Conservation (phyloP, 2,797 vertebrate genomes). For the Antrozous pallidus region DNA sequence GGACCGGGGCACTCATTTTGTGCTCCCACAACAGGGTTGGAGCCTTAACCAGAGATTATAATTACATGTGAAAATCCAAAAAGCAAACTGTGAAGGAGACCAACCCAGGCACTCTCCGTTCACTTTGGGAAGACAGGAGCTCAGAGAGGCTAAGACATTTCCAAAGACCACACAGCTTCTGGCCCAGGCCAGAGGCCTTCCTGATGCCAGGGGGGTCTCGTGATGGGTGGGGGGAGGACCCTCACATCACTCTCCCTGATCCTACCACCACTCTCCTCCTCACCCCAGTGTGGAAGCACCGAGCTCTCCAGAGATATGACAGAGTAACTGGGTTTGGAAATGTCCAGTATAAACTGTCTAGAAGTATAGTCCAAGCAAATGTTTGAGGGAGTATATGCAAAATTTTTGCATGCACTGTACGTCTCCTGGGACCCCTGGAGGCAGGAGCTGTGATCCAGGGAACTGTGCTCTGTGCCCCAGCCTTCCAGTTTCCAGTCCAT, state of each 20-base stretch:
- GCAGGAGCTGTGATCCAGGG: accelerated
- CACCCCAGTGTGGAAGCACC: background rate
- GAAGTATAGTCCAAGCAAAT: background rate
- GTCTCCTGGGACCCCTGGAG: background rate
- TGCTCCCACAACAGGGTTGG: background rate
- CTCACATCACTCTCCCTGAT: background rate
- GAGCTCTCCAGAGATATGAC: background rate
- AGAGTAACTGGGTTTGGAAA: background rate
- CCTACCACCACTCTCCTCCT: background rate
- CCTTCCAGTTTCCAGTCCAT: background rate
- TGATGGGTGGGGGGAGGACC: background rate
- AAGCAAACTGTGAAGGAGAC: background rate
- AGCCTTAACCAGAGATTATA: background rate
- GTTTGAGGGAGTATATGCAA: too few species aligned
- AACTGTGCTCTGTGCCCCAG: background rate
- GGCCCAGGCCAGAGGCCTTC: background rate
- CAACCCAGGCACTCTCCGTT: accelerated
- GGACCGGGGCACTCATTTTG: accelerated
- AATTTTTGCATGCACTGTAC: background rate
- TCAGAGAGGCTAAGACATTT: background rate
- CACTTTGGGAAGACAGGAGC: background rate
- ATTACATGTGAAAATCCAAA: background rate
- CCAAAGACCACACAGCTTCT: background rate
- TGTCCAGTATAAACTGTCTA: background rate
- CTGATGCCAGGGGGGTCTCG: background rate